Evolutionary conservation across 1,140 invertebrate species (phyloP), one percentile per base, ranked within the genome.

Genomic region (Drosophila albomicans): DNA sequence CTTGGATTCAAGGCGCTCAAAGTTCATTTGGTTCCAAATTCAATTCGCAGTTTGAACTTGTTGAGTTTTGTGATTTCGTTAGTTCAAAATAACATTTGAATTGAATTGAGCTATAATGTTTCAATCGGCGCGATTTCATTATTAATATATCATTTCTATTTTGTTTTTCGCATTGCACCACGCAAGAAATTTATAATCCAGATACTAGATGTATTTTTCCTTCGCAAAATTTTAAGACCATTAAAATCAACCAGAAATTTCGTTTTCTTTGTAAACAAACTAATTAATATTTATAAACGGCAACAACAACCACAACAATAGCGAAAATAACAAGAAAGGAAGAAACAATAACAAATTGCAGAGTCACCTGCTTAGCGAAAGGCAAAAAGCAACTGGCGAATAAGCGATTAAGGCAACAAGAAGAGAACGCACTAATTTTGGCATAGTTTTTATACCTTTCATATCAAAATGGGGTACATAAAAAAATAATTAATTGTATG

Each of bases 281-380:
- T 71, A 84, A 88, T 88, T 81, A 88, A 81, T 88, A 82, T 84
- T 82, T 88, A 86, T 87, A 84, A 70, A 79, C 46, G 57, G 46
- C 32, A 52, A 30, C 43, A 58, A 59, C 1, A 70, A 70, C n/a
- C 61, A 59, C 32, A 43, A 63, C 16, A 43, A 43, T 20, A 20
- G 0, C 15, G 8, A 16, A 38, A 35, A 43, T 20, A 54, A 43
- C 35, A 54, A 20, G 41, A 45, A 65, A 64, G 20, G 52, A 61
- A 67, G 71, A 41, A 79, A 75, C 59, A 79, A 76, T 62, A 81
- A 57, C 41, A 45, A 41, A 54, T 15, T 48, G 52, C 28, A 62
- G 51, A 51, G 51, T 70, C 77, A 84, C 82, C 58, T 78, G 80
- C 58, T 45, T 48, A 61, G 57, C 51, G 43, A 49, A 69, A 59